phyloP scores from a whole-genome alignment of 2,888 invertebrate genomes.

The Dichetophora obliterata region DNA sequence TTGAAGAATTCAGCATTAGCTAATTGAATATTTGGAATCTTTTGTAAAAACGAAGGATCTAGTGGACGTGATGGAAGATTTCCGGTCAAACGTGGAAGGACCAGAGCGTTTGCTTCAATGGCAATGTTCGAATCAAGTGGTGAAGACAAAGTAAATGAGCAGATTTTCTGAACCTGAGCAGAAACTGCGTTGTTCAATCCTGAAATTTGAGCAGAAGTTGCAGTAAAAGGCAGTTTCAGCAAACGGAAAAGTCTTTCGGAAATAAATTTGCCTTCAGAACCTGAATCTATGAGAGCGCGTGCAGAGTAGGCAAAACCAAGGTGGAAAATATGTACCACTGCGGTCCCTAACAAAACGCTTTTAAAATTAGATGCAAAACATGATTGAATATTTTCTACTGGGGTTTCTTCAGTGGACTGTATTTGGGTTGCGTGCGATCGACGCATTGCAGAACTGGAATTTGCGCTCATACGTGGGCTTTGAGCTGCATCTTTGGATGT shows the following conservation, averaged over 20 bases:
- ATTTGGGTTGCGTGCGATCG: not conserved
- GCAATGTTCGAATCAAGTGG: not conserved
- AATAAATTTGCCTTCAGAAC: not conserved
- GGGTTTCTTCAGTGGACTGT: not conserved
- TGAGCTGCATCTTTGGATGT: not conserved
- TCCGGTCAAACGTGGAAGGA: not conserved
- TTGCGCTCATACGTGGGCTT: not conserved
- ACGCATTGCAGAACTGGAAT: not conserved
- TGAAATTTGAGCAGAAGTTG: slow-evolving; percentile 2
- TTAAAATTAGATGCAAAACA: not conserved
- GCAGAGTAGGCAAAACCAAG: not conserved
- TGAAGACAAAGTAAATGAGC: not conserved
- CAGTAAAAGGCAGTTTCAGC: not conserved
- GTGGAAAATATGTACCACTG: not conserved
- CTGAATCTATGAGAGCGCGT: not conserved
- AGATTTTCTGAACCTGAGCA: not conserved
- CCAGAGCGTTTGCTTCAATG: not conserved
- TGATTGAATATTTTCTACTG: not conserved
- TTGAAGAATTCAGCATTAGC: not conserved
- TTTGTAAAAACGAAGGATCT: not conserved
- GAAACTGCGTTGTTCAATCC: not conserved
- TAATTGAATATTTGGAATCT: not conserved
- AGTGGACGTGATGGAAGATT: not conserved
- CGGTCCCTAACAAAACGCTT: not conserved
- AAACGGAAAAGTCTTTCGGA: not conserved